A percentile compares a stretch with the other conserved stretches of the same genome.
These are phyloP conservation scores for Orbicella faveolata DNA, from an alignment of 64 coral and sea anemone species.

Conservation along the genomic window DNA sequence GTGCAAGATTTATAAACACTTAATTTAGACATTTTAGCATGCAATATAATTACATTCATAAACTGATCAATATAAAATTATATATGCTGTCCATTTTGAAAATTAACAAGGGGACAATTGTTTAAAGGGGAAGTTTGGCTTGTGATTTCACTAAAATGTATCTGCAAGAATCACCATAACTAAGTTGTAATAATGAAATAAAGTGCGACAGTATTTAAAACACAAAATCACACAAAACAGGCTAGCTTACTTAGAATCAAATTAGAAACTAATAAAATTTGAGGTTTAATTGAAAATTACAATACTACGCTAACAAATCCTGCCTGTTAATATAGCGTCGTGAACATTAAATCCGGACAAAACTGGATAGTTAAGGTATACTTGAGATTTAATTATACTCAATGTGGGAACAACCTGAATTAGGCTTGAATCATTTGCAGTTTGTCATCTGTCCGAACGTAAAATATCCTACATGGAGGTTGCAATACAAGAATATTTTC, in stretches of 20 bases:
- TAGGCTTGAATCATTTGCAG: neutral
- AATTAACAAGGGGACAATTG: no score
- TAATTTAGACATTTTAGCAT: no score
- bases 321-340: neutral
- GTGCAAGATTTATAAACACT: no score
- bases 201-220: neutral
- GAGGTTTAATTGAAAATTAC: no score
- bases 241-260: neutral
- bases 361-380: neutral
- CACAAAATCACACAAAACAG: neutral
- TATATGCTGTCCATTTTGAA: no score
- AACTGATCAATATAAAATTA: no score
- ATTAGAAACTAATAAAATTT: no score
- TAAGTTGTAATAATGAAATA: neutral
- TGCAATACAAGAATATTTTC: neutral
- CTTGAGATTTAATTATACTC: neutral
- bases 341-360: neutral
- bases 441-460: neutral
- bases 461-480: neutral
- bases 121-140: no score
- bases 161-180: no score
- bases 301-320: neutral
- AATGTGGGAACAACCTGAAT: neutral
- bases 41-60: no score
- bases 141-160: no score